phyloP scores from a whole-genome alignment of 2,888 invertebrate species.

The Eubasilissa splendida region DNA sequence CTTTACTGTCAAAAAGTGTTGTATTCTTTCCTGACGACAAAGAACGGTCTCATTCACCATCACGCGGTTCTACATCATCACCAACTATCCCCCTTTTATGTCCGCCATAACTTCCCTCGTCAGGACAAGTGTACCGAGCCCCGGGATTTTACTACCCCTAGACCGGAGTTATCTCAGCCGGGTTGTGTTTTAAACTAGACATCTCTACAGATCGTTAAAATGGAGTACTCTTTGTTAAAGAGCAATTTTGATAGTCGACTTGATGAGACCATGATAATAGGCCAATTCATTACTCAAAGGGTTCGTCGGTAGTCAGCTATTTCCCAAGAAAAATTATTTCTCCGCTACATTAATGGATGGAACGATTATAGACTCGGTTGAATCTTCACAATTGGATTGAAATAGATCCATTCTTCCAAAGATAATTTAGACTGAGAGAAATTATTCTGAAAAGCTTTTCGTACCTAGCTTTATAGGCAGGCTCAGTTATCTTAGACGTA shows the following conservation, averaged over 20 bases:
- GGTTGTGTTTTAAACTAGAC: slow-evolving; percentile 19
- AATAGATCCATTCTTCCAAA: too few species aligned
- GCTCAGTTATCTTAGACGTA: too few species aligned
- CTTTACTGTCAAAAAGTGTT: too few species aligned
- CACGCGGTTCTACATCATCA: background rate
- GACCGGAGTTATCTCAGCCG: slow-evolving; percentile 11
- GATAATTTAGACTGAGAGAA: too few species aligned
- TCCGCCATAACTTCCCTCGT: slow-evolving; percentile 16
- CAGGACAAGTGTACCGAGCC: background rate
- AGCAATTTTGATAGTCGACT: slow-evolving; percentile 4
- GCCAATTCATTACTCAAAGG: slow-evolving; percentile 3
- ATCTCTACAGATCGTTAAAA: slow-evolving; percentile 7
- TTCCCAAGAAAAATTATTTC: too few species aligned
- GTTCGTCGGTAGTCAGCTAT: background rate
- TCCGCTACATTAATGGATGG: too few species aligned
- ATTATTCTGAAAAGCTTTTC: too few species aligned
- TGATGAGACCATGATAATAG: background rate
- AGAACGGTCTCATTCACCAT: background rate
- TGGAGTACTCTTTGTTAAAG: slow-evolving; percentile 5
- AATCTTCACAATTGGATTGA: too few species aligned
- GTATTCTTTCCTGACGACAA: too few species aligned
- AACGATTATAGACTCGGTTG: too few species aligned
- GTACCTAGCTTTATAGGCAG: too few species aligned
- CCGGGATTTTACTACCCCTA: slow-evolving; percentile 10
- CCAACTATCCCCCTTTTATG: background rate